These are phyloP conservation scores for Thripadectes ignobilis DNA, from an alignment of 2,797 vertebrate species.

Conservation along the genomic window DNA sequence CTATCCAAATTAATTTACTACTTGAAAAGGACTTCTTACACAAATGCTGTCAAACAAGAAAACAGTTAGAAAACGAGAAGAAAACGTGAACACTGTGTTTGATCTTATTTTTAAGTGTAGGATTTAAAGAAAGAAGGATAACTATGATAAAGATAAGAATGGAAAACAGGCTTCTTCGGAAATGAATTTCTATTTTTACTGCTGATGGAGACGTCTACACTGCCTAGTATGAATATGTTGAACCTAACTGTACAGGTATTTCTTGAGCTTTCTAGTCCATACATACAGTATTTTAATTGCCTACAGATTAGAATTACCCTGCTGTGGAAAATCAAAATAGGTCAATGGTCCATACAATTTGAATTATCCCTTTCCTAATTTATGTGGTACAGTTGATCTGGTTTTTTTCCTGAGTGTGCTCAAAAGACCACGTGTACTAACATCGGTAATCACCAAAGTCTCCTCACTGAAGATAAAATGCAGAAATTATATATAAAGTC, in stretches of 20 bases:
- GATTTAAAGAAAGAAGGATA: slow-evolving; percentile 26
- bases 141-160: background rate
- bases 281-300: background rate
- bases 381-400: background rate
- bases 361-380: background rate
- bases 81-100: slow-evolving; percentile 25
- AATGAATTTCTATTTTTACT: background rate
- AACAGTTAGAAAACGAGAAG: slow-evolving; percentile 48
- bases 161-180: background rate
- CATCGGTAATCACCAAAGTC: background rate
- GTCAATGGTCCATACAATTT: background rate
- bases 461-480: background rate
- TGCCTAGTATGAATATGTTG: background rate
- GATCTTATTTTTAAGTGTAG: slow-evolving; percentile 64
- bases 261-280: background rate
- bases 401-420: background rate
- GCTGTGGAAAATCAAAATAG: background rate
- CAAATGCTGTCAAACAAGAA: slow-evolving; percentile 50
- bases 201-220: background rate
- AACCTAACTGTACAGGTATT: background rate
- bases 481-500: background rate
- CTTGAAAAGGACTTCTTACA: slow-evolving; percentile 71
- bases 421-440: background rate
- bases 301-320: background rate
- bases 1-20: slow-evolving; percentile 76